Evolutionary conservation across 1,140 invertebrate species (phyloP).

Genomic region (Neoseiulus cucumeris): DNA sequence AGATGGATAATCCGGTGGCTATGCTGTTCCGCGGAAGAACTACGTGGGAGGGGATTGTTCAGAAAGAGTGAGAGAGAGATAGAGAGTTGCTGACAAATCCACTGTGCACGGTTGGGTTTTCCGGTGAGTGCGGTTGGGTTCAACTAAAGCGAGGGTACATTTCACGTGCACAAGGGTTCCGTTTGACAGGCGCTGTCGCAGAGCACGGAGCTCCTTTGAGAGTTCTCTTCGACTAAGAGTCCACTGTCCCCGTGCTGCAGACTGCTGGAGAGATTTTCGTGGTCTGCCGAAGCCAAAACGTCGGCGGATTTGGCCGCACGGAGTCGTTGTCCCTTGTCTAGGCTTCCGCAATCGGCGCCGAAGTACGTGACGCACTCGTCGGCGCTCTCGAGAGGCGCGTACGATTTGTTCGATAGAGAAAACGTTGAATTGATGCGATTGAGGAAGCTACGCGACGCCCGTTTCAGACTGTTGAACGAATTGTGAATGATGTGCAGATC

Average conservation of each 20-base stretch:
- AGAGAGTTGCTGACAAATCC: no score
- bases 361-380: conserved; percentile 9
- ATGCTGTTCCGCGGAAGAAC: no score
- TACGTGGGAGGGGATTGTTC: no score
- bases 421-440: conserved; percentile 9
- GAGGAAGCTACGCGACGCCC: conserved; percentile 7
- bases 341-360: background rate
- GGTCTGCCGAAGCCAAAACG: background rate
- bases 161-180: conserved; percentile 2
- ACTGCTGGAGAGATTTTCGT: background rate
- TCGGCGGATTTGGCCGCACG: conserved; percentile 8
- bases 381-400: conserved; percentile 6
- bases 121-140: no score
- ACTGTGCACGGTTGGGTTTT: no score
- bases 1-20: no score
- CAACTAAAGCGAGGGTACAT: background rate
- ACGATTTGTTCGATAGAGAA: conserved; percentile 4
- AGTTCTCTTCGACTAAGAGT: conserved; percentile 5
- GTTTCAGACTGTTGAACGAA: conserved; percentile 6
- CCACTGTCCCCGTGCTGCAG: conserved; percentile 8
- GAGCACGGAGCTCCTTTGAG: conserved; percentile 10
- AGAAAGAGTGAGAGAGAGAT: no score
- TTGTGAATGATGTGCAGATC: conserved; percentile 9
- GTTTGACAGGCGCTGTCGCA: conserved; percentile 10
- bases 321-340: conserved; percentile 1